Percentiles rank a stretch among this genome's conserved stretches.
phyloP scores from a whole-genome alignment of 1,140 invertebrate species.

The Cyclina sinensis region DNA sequence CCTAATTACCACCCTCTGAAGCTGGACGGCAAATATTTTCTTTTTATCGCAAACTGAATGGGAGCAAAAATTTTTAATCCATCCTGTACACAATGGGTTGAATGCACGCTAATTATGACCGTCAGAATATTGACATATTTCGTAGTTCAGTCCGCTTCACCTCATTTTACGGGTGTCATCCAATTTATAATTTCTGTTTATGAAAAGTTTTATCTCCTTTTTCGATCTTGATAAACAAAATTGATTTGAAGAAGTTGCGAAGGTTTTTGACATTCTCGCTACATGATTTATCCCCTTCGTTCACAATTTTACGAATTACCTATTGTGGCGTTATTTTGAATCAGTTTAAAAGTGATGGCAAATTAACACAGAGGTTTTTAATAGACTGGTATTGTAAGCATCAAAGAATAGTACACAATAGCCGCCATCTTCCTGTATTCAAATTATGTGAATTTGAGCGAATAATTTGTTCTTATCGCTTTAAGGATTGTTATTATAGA shows the following conservation, averaged over 20 bases:
- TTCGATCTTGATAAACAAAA: constrained; percentile 55
- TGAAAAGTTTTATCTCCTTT: constrained; percentile 52
- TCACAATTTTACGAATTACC: constrained; percentile 60
- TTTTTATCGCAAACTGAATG: constrained; percentile 45
- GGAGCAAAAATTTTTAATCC: constrained; percentile 56
- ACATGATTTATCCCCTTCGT: constrained; percentile 42
- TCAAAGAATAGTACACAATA: constrained; percentile 39
- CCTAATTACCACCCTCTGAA: constrained; percentile 63
- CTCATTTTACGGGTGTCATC: constrained; percentile 49
- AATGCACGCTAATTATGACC: constrained; percentile 59
- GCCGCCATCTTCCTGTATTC: background rate
- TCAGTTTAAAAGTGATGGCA: constrained; percentile 63
- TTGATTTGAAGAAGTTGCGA: constrained; percentile 59
- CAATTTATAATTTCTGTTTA: constrained; percentile 59
- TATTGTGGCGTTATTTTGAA: constrained; percentile 59
- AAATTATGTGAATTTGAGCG: constrained; percentile 51
- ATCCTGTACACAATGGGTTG: constrained; percentile 54
- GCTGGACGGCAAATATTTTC: constrained; percentile 63
- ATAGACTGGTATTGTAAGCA: constrained; percentile 39
- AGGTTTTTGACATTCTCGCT: constrained; percentile 53
- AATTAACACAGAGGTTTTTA: constrained; percentile 33
- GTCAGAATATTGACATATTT: constrained; percentile 57
- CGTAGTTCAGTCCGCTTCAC: constrained; percentile 44
- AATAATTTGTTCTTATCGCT: constrained; percentile 59
- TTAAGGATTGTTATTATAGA: constrained; percentile 55